Percentiles rank a stretch among this genome's conserved stretches.
These are phyloP conservation scores for Mya arenaria DNA, from an alignment of 1,140 invertebrate species.

Conservation along the genomic window DNA sequence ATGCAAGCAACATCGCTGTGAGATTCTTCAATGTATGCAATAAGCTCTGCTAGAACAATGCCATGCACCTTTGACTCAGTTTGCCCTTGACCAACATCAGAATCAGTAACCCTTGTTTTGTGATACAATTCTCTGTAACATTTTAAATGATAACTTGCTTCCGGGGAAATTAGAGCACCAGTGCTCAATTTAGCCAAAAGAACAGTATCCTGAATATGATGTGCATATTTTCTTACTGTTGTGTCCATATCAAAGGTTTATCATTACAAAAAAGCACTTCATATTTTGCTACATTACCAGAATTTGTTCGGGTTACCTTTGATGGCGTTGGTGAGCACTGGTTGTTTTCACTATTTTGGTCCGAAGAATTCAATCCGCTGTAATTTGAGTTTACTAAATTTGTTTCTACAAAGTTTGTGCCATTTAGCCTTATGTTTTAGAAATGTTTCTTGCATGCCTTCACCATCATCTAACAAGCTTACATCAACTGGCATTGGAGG, in stretches of 20 bases:
- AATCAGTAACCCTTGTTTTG: not conserved
- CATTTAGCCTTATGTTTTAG: too few relatives aligned
- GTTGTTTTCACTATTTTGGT: too few relatives aligned
- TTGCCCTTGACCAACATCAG: not conserved
- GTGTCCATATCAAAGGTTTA: not conserved
- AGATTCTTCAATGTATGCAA: not conserved
- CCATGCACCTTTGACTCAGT: slow-evolving; percentile 8
- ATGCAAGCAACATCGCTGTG: not conserved
- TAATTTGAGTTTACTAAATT: too few relatives aligned
- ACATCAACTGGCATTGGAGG: too few relatives aligned
- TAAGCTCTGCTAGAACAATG: slow-evolving; percentile 4
- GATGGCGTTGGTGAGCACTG: too few relatives aligned
- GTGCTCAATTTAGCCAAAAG: slow-evolving; percentile 8
- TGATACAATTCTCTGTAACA: slow-evolving; percentile 5
- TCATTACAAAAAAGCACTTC: slow-evolving; percentile 1
- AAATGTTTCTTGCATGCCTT: too few relatives aligned
- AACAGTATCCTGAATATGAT: not conserved
- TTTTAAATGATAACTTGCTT: slow-evolving; percentile 7
- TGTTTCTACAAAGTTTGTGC: too few relatives aligned
- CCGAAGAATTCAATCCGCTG: too few relatives aligned
- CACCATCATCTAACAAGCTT: too few relatives aligned
- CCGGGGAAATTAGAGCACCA: not conserved
- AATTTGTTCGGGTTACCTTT: not conserved
- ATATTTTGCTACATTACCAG: slow-evolving; percentile 8
- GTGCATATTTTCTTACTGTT: not conserved